phyloP scores from a whole-genome alignment of 2,888 invertebrate genomes.

The Drosophila rellima region DNA sequence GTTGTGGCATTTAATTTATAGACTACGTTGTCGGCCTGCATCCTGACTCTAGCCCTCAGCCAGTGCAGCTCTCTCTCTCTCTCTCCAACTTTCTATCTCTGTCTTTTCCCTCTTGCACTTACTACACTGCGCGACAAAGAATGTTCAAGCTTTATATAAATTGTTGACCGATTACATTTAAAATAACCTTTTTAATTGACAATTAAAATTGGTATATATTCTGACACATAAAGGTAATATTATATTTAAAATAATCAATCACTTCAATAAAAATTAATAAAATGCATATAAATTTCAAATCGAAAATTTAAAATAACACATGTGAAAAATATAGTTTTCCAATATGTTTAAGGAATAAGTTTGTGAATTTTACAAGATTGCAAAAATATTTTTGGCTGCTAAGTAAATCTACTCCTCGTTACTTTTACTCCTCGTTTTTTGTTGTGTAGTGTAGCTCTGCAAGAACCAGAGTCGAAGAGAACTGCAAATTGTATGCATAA shows the following conservation, averaged over 20 bases:
- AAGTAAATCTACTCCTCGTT: not conserved
- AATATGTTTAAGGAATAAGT: no score
- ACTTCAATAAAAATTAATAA: no score
- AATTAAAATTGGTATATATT: no score
- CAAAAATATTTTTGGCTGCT: not conserved
- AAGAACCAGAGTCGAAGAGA: constrained; percentile 18
- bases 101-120: not conserved
- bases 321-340: no score
- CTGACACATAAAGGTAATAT: no score
- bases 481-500: constrained; percentile 51
- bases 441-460: constrained; percentile 25
- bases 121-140: constrained; percentile 31
- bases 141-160: no score
- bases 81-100: not conserved
- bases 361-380: not conserved
- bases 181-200: no score
- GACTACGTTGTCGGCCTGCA: constrained; percentile 49
- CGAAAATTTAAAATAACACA: no score
- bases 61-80: not conserved
- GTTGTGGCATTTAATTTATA: constrained; percentile 63
- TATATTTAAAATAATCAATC: no score
- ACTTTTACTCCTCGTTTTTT: not conserved
- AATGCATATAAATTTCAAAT: no score
- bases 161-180: no score
- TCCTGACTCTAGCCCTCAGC: constrained; percentile 16